Evolutionary conservation across 2,797 vertebrate genomes (phyloP), one percentile per base, ranked within the genome.

Genomic region (Sebastes umbrosus): DNA sequence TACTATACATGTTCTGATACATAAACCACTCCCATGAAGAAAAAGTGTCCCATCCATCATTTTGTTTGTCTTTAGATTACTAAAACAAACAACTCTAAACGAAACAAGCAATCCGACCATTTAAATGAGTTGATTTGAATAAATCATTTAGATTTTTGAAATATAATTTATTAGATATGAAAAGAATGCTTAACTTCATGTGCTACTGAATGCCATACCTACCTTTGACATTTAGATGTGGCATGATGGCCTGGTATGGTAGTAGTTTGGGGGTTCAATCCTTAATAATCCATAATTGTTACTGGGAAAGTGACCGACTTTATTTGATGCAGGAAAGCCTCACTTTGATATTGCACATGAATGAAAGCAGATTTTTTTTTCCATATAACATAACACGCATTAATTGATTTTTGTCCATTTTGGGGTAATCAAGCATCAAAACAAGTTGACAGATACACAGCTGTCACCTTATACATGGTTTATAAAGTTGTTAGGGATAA

Each of bases 141-240:
- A 46, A 5, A 46, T 46, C 13, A 46, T 14, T 46, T 14, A 7
- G 43, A 46, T 46, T 46, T 46, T 46, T 46, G 6, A 46, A 7
- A 46, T 46, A 7, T 14, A 18, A 46, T 46, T 16, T 18, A 16
- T 46, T 46, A 6, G 4, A 13, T 12, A 5, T 46, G 43, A 46
- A 46, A 46, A 46, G 0, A 46, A 46, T 46, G 7, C 43, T 46
- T 46, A 46, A 46, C 50, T 52, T n/a, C 20, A 52, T n/a, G 18
- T 46, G 43, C 43, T 46, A 46, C 43, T 46, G 16, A 46, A 46
- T 46, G 43, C 43, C 43, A 46, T 46, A 46, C 43, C 43, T 46
- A 18, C 43, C 16, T 46, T 18, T 46, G 43, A 46, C 43, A 46
- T 46, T 18, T 7, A 46, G 43, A 46, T 0, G 43, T 0, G 0